phyloP scores from a whole-genome alignment of 1,140 invertebrate genomes.

The Sycophila sp. region DNA sequence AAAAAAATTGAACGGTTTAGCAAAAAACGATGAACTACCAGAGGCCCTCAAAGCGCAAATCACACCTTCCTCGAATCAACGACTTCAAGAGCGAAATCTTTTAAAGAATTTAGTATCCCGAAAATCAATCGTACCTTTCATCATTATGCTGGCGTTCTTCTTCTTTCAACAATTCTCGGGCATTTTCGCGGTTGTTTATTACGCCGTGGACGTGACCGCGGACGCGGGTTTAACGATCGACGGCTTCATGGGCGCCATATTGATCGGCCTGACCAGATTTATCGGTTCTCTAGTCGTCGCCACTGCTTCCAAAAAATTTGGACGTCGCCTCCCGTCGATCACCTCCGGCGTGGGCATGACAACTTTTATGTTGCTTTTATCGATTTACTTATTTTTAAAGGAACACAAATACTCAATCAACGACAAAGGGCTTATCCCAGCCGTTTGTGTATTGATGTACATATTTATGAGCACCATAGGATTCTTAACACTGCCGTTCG shows the following conservation, averaged over 20 bases:
- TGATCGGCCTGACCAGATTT: slow-evolving; percentile 70
- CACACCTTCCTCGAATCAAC: slow-evolving; percentile 38
- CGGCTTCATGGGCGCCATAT: slow-evolving; percentile 68
- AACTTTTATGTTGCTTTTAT: slow-evolving; percentile 68
- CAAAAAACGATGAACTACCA: slow-evolving; percentile 45
- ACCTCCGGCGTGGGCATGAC: slow-evolving; percentile 73
- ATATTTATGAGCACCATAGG: slow-evolving; percentile 73
- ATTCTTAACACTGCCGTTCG: slow-evolving; percentile 76
- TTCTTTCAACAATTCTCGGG: slow-evolving; percentile 84
- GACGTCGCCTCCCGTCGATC: slow-evolving; percentile 69
- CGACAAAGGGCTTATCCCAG: slow-evolving; percentile 59
- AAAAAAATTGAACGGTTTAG: slow-evolving; percentile 68
- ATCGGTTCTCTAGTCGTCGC: slow-evolving; percentile 68
- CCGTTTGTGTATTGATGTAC: slow-evolving; percentile 68
- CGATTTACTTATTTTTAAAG: slow-evolving; percentile 61
- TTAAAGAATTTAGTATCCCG: slow-evolving; percentile 59
- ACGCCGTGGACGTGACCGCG: slow-evolving; percentile 73
- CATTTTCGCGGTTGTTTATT: slow-evolving; percentile 80
- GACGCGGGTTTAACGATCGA: slow-evolving; percentile 70
- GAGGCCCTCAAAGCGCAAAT: slow-evolving; percentile 49
- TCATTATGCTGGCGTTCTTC: slow-evolving; percentile 75
- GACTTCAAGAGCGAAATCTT: slow-evolving; percentile 47
- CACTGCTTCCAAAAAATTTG: slow-evolving; percentile 68
- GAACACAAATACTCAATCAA: slow-evolving; percentile 48
- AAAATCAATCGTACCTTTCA: slow-evolving; percentile 72